These are phyloP conservation scores for Laupala kohalensis DNA, from an alignment of 1,140 invertebrate species.

Conservation along the genomic window DNA sequence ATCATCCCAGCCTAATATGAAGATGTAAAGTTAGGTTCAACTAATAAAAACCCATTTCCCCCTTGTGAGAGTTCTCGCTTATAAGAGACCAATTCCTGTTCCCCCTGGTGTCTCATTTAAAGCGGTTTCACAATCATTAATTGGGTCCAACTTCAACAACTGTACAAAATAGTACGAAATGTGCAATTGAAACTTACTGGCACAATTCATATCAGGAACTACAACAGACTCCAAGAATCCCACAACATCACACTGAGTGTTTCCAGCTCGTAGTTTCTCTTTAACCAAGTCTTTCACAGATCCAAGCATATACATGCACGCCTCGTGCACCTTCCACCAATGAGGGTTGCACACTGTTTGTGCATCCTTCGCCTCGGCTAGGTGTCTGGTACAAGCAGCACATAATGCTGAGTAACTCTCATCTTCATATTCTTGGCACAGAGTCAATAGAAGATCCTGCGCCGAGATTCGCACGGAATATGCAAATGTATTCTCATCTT, in stretches of 20 bases:
- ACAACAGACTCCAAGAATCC: slow-evolving; percentile 50
- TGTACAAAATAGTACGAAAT: slow-evolving; percentile 1
- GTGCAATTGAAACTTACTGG: slow-evolving; percentile 24
- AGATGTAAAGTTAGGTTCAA: too few species aligned
- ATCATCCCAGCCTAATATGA: too few species aligned
- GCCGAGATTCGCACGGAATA: slow-evolving; percentile 65
- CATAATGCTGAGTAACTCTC: slow-evolving; percentile 45
- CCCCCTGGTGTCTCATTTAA: too few species aligned
- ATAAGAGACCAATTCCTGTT: neutral
- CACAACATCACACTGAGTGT: slow-evolving; percentile 49
- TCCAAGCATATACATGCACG: slow-evolving; percentile 53
- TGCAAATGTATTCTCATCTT: slow-evolving; percentile 53
- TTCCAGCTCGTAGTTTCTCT: slow-evolving; percentile 35
- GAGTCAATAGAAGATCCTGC: slow-evolving; percentile 47
- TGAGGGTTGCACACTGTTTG: slow-evolving; percentile 36
- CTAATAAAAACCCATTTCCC: too few species aligned
- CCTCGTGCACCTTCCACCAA: slow-evolving; percentile 68
- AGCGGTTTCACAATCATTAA: too few species aligned
- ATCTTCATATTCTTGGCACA: slow-evolving; percentile 47
- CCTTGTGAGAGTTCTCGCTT: neutral
- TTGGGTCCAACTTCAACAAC: too few species aligned
- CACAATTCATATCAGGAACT: slow-evolving; percentile 30
- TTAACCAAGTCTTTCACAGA: slow-evolving; percentile 40
- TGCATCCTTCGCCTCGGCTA: slow-evolving; percentile 40
- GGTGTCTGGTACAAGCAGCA: slow-evolving; percentile 47